phyloP scores from a whole-genome alignment of 2,113 vertebrate species.

The Glareola pratincola region DNA sequence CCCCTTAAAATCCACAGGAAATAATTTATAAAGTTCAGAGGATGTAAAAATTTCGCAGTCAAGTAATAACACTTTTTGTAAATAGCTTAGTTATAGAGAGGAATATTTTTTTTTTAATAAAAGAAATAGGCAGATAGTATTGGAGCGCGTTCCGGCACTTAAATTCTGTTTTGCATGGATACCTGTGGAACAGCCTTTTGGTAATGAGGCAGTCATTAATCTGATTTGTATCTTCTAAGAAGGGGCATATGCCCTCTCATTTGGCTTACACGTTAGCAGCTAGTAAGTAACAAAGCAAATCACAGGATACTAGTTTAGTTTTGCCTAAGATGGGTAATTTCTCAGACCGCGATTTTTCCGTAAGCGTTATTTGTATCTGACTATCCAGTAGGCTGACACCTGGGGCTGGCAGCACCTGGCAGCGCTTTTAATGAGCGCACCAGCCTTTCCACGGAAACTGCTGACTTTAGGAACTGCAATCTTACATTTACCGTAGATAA shows the following conservation, averaged over 20 bases:
- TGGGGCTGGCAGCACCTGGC: slow-evolving; percentile 65
- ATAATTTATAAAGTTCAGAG: not conserved
- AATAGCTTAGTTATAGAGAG: not conserved
- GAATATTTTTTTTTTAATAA: not conserved
- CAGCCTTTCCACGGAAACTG: slow-evolving; percentile 52
- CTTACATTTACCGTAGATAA: slow-evolving; percentile 9
- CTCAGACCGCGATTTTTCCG: slow-evolving; percentile 40
- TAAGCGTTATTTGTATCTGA: slow-evolving; percentile 57
- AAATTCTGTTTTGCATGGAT: not conserved
- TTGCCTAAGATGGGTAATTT: slow-evolving; percentile 14
- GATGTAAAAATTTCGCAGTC: not conserved
- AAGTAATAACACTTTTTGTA: not conserved
- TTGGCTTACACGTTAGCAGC: not conserved
- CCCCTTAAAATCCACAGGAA: not conserved
- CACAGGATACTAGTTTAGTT: not conserved
- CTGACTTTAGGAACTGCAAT: slow-evolving; percentile 58
- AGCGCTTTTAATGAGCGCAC: slow-evolving; percentile 69
- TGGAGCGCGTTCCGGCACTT: not conserved
- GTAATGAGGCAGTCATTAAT: not conserved
- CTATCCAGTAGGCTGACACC: slow-evolving; percentile 56
- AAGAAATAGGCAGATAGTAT: not conserved
- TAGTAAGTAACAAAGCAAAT: slow-evolving; percentile 35
- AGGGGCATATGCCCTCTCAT: not conserved
- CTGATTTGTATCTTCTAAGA: not conserved
- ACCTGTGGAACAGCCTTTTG: not conserved